A percentile compares a stretch with the other conserved stretches of the same genome.
phyloP scores from a whole-genome alignment of 2,113 vertebrate species.

The Polypterus senegalus region DNA sequence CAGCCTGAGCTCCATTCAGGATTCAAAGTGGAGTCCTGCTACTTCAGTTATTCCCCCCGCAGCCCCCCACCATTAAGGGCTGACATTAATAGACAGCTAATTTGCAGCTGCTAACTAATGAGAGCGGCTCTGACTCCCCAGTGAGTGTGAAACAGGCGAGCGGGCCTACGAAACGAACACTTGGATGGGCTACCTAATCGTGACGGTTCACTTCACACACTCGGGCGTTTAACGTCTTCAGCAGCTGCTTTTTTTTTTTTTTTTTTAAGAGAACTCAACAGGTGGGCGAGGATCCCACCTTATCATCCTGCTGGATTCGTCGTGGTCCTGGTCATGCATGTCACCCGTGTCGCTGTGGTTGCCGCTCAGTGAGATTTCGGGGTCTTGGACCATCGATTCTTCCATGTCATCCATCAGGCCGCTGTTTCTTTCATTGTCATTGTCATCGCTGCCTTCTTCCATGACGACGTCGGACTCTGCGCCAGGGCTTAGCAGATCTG shows the following conservation, averaged over 20 bases:
- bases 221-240: too few species aligned
- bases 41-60: too few species aligned
- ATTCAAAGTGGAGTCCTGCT: too few species aligned
- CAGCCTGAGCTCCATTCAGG: too few species aligned
- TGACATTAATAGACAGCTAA: too few species aligned
- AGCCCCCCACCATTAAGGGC: too few species aligned
- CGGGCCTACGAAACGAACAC: neutral
- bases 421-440: conserved; percentile 67
- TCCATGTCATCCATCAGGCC: conserved; percentile 79
- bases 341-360: conserved; percentile 63
- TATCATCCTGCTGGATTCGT: conserved; percentile 81
- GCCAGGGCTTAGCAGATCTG: conserved; percentile 84
- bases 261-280: neutral
- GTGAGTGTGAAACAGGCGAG: neutral
- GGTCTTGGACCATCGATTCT: conserved; percentile 61
- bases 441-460: conserved; percentile 86
- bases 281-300: conserved; percentile 45
- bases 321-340: conserved; percentile 71
- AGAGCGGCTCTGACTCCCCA: neutral
- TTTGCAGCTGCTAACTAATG: too few species aligned
- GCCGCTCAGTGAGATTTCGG: conserved; percentile 55
- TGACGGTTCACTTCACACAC: neutral
- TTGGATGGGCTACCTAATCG: neutral
- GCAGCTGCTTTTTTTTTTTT: too few species aligned
- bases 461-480: conserved; percentile 74